Base-by-base conservation (phyloP, 2,888 invertebrate genomes). In the Polyploca ridens region DNA sequence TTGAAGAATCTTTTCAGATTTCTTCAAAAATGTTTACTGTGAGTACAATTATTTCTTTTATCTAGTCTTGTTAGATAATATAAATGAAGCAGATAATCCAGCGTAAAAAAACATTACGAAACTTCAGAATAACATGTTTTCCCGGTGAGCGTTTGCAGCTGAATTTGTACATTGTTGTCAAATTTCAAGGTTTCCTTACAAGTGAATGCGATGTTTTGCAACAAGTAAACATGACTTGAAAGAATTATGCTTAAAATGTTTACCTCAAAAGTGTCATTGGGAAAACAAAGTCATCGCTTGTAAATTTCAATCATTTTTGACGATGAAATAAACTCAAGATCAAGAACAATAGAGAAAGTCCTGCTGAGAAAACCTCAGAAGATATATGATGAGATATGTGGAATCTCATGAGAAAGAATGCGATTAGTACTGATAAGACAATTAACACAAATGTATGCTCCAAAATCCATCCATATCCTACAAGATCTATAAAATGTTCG, bases 151-250 rank as follows among this genome's bases (percentile, higher is more conserved):
- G 49, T 54, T 46, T 46, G 46, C 3, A 13, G 41, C 49, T 16
- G 49, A 49, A 19, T 19, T 54, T 54, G 19, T 5, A 19, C 19
- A 16, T 49, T 6, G 49, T 8, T 16, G 13, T 41, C 11, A 13
- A 41, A 41, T 16, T 8, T 19, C 54, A 54, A 54, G 54, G 54
- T 54, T n/a, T 19, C 19, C 49, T n/a, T 19, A 54, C 16, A 54
- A 54, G 19, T 54, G 54, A 54, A 54, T 19, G 19, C 19, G 54
- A 54, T 7, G 54, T 54, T 54, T 54, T 19, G 54, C 54, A 54
- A 54, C 19, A 16, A 19, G 19, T 54, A 54, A 54, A 54, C 54
- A 19, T 19, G 19, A 54, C 54, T 10, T 16, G 16, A 54, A 54
- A 54, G 54, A 54, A 54, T 54, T 19, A 19, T 54, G 10, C 54